Evolutionary conservation across 1,140 invertebrate genomes (phyloP), one percentile per base, ranked within the genome.

Genomic region (Latrodectus geometricus): DNA sequence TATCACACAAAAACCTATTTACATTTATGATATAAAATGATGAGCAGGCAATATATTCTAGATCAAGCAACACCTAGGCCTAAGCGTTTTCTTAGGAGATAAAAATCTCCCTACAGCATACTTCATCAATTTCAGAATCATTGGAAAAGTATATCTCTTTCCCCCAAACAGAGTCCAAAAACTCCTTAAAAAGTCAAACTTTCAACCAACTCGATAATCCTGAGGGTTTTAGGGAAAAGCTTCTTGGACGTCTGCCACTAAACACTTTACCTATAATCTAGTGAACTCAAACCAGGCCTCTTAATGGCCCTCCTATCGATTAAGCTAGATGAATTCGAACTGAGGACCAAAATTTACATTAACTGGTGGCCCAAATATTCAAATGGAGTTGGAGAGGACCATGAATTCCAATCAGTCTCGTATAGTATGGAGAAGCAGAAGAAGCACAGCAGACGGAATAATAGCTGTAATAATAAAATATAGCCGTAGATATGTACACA

Each of bases 361-460:
- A 81, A 48, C 79, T 48, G 66, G 35, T 52, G 23, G 50, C 79
- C 35, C 79, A 72, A 56, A 81, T 72, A 81, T 81, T 81, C 79
- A 81, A 81, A 81, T 81, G 68, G 79, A 81, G 35, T 5, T 35
- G 5, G 35, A 23, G 15, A 61, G n/a, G 79, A 49, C 68, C 79
- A 81, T 81, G 79, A 81, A 81, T 81, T 81, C 70, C 79, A 81
- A 81, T 81, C 66, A 81, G 79, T 48, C 68, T 72, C 54, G 50
- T 70, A 48, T 72, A 70, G 54, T 72, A 81, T 50, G 79, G 17
- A 35, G 48, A 0, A 14, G 54, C 17, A 14, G 54, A 17, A 11
- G 54, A 61, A 72, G 50, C 0, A 8, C 65, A 35, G 9, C n/a
- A 2, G 35, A 50, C 20, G 21, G 11, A 81, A 72, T 72, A 81